Percentiles rank a stretch among this genome's conserved stretches.
Conservation (phyloP, 1,140 invertebrate genomes). For the Platyscapa corneri region DNA sequence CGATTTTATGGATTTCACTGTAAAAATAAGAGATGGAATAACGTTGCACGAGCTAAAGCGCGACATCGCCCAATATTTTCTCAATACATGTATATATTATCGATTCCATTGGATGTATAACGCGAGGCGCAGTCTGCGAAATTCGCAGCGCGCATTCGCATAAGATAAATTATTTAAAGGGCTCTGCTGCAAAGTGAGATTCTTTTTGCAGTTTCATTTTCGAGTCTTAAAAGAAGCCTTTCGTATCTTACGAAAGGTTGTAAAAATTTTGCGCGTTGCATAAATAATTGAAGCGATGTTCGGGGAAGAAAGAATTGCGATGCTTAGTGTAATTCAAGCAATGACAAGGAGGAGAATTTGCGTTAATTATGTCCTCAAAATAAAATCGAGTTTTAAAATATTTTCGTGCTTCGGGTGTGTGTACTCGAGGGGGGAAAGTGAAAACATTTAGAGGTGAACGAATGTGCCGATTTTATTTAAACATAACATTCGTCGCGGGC, state of each 20-base stretch:
- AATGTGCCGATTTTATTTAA: too few relatives aligned
- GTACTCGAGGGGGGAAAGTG: too few relatives aligned
- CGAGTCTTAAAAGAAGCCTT: background rate
- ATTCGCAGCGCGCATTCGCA: background rate
- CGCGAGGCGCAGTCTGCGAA: background rate
- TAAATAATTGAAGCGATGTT: too few relatives aligned
- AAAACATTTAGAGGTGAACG: too few relatives aligned
- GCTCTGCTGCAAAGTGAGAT: background rate
- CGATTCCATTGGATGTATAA: constrained; percentile 8
- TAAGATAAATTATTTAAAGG: constrained; percentile 17
- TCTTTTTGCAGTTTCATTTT: background rate
- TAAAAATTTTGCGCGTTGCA: too few relatives aligned
- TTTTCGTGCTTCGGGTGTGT: background rate
- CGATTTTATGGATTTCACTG: background rate
- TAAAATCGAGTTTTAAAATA: background rate
- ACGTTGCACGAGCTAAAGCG: background rate
- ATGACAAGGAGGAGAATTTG: background rate
- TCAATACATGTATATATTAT: constrained; percentile 8
- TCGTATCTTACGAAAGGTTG: too few relatives aligned
- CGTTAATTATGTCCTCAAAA: background rate
- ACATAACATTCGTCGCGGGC: too few relatives aligned
- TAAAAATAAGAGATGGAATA: background rate
- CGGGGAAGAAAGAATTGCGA: background rate
- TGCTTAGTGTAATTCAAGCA: background rate
- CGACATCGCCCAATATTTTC: constrained; percentile 14